These are phyloP conservation scores for Camponotus pennsylvanicus DNA, from an alignment of 1,140 invertebrate species.

Conservation along the genomic window DNA sequence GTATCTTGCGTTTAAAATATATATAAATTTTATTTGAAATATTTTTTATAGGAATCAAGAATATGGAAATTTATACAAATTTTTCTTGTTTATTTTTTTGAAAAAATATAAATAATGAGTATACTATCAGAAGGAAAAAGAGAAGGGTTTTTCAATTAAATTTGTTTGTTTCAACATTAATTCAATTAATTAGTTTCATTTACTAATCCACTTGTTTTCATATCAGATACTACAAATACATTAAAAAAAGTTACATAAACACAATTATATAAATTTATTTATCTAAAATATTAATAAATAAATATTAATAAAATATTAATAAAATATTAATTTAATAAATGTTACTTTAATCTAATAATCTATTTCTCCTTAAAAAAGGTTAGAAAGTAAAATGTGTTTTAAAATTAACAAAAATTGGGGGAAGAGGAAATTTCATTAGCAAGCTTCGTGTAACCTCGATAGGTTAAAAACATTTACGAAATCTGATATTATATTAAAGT, in stretches of 20 bases:
- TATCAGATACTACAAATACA: no score
- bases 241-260: background rate
- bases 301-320: no score
- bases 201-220: no score
- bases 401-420: background rate
- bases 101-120: background rate
- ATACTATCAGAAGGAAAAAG: background rate
- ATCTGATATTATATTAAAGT: constrained; percentile 14
- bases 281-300: background rate
- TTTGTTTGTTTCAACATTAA: background rate
- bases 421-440: background rate
- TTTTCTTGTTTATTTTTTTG: background rate
- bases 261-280: background rate
- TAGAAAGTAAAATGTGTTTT: background rate
- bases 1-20: background rate
- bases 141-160: background rate
- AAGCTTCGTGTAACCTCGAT: background rate
- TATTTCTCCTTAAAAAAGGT: background rate
- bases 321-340: background rate
- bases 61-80: background rate
- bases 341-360: background rate
- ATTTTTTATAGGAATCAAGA: background rate
- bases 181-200: background rate
- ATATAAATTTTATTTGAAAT: background rate
- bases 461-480: background rate